Evolutionary conservation across 2,888 invertebrate species (phyloP), one percentile per base, ranked within the genome.

Genomic region (Diaperis boleti): DNA sequence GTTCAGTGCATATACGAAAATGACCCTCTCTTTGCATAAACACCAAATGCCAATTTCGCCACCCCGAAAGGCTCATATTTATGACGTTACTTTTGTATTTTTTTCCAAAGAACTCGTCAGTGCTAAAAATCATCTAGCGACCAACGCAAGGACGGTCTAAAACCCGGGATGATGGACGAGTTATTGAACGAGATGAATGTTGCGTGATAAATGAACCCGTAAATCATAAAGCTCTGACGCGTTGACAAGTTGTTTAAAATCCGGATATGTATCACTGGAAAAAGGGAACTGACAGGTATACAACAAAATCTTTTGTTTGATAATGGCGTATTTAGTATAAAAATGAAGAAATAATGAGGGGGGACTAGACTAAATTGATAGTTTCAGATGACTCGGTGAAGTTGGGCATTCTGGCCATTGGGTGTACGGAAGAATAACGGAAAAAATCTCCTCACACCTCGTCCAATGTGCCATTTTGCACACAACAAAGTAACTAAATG

Each of bases 111-210:
- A 42, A 39, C 15, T 42, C 29, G 39, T 31, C 49, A 22, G 37
- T 42, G 33, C 14, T 45, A 45, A 59, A 59, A 59, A 59, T 49
- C 59, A 41, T 13, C 59, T 14, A 35, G 26, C 33, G 29, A 33
- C 57, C 57, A 39, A 22, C 39, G 11, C 18, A 13, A 18, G 37
- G 39, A 52, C 52, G 52, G 22, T 39, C 41, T 29, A 52, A 50
- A 52, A 41, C 50, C 59, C 13, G 44, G 33, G 52, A 73, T 75
- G 75, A 75, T 74, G 71, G 71, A 75, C 72, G 75, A 75, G 69
- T 70, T 67, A 74, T 74, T 73, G 72, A 72, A 70, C 68, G 70
- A 68, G 71, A 69, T 71, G 72, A 70, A 69, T 69, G 72, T 57
- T 64, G 65, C 56, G 66, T 72, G 71, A 73, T 71, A 69, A 71